Evolutionary conservation across 35 echinoderm and acorn worm genomes (phyloP), one percentile per base, ranked within the genome.

Genomic region (Apostichopus californicus): DNA sequence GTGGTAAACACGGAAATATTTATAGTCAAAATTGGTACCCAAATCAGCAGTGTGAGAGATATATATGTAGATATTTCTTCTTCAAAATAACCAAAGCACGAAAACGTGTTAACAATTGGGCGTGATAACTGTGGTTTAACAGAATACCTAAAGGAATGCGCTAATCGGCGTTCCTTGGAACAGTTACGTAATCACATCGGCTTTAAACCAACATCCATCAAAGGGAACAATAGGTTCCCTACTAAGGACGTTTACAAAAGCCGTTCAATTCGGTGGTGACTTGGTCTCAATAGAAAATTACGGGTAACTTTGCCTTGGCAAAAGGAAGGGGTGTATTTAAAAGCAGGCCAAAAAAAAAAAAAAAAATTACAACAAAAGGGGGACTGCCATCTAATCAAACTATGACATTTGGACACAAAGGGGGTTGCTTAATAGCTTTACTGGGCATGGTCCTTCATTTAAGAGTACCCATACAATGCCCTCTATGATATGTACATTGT

Each of bases 341-440:
- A 46, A 46, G 34, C 34, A 46, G 34, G 34, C 34, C 34, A 46
- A 46, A 46, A 46, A 46, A 46, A 46, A 34, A 34, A 25, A 34
- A 46, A 46, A 46, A 46, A 46, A 46, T 46, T 46, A 46, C 34
- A 46, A 46, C 34, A 46, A 46, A 46, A 46, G 34, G 34, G 34
- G 80, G 55, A 34, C 53, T 8, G 11, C 34, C 80, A 83, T 46
- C 34, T 83, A 83, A 83, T 83, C 80, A 83, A 83, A 55, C 80
- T 46, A 55, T 83, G 80, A 83, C 80, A 83, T 83, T 83, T 83
- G 55, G 9, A 34, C 80, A 83, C 80, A 83, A 83, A 55, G 80
- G 80, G 52, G 64, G 64, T 68, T 14, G 18, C 64, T 68, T 11
- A 68, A 68, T 68, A 68, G 34, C 34, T 46, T 46, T 46, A 68